Conservation (phyloP, 1,140 invertebrate genomes). For the Popillia japonica region DNA sequence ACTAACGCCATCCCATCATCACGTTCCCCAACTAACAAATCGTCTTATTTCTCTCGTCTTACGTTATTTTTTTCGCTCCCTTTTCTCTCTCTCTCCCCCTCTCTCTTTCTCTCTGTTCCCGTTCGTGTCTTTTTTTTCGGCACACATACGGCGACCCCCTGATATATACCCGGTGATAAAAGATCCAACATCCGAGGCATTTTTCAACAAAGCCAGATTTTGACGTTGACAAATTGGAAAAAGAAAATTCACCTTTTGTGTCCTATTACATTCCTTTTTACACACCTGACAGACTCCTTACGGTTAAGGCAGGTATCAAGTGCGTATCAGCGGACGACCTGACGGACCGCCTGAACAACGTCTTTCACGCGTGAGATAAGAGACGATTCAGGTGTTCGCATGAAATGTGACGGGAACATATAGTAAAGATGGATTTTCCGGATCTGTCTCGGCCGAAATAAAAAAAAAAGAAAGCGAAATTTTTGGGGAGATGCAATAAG, state of each 20-base stretch:
- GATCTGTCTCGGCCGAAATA: no score
- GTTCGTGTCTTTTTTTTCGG: not conserved
- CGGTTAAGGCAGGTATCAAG: slow-evolving; percentile 9
- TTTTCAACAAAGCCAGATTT: slow-evolving; percentile 29
- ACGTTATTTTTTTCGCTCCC: no score
- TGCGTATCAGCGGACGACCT: not conserved
- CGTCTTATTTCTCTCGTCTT: no score
- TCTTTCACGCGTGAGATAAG: not conserved
- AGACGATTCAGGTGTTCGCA: not conserved
- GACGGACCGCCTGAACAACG: not conserved
- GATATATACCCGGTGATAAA: slow-evolving; percentile 3
- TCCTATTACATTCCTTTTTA: not conserved
- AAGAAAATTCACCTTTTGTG: slow-evolving; percentile 17
- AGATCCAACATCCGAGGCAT: not conserved
- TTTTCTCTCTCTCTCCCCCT: not conserved
- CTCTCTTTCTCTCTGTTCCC: not conserved
- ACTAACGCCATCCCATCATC: not conserved
- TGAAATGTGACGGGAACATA: not conserved
- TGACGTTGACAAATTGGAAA: slow-evolving; percentile 24
- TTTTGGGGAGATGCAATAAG: no score
- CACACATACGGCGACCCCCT: not conserved
- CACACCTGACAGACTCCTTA: not conserved
- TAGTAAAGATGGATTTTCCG: no score
- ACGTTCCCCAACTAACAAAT: not conserved
- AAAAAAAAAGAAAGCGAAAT: no score